phyloP scores from a whole-genome alignment of 2,888 invertebrate species.

The Euspilapteryx auroguttella region DNA sequence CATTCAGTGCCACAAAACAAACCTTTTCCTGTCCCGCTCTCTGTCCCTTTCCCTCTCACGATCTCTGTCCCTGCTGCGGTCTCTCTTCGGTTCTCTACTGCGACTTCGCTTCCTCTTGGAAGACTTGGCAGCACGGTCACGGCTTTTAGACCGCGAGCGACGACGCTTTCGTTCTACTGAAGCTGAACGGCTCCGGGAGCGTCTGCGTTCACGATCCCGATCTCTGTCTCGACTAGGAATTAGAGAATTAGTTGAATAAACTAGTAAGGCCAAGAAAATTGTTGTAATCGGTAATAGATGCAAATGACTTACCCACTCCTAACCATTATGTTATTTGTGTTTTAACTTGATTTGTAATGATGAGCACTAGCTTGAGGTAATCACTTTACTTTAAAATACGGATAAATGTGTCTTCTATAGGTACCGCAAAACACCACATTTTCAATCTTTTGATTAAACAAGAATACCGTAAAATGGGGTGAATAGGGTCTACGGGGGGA shows the following conservation, averaged over 20 bases:
- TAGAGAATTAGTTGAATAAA: too few species aligned
- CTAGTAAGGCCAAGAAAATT: too few species aligned
- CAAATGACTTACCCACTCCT: constrained; percentile 33
- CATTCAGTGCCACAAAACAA: constrained; percentile 9
- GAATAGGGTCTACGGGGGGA: too few species aligned
- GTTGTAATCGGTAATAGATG: too few species aligned
- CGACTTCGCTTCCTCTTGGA: constrained; percentile 67
- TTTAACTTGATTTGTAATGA: too few species aligned
- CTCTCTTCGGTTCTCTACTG: constrained; percentile 64
- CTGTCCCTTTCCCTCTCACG: constrained; percentile 16
- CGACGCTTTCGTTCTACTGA: constrained; percentile 60
- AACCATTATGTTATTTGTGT: constrained; percentile 22
- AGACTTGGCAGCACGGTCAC: constrained; percentile 62
- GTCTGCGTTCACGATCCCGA: constrained; percentile 38
- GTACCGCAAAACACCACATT: too few species aligned
- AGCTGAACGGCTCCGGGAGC: constrained; percentile 62
- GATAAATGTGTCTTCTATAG: too few species aligned
- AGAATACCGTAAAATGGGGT: too few species aligned
- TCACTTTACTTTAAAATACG: too few species aligned
- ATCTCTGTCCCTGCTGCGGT: constrained; percentile 48
- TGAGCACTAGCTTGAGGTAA: too few species aligned
- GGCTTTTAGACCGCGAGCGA: constrained; percentile 60
- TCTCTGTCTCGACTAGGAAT: constrained; percentile 40
- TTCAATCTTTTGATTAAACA: too few species aligned
- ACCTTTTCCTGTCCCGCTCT: constrained; percentile 57